Evolutionary conservation across 2,797 vertebrate genomes (phyloP).

Genomic region (Sphenopsis melanotis): DNA sequence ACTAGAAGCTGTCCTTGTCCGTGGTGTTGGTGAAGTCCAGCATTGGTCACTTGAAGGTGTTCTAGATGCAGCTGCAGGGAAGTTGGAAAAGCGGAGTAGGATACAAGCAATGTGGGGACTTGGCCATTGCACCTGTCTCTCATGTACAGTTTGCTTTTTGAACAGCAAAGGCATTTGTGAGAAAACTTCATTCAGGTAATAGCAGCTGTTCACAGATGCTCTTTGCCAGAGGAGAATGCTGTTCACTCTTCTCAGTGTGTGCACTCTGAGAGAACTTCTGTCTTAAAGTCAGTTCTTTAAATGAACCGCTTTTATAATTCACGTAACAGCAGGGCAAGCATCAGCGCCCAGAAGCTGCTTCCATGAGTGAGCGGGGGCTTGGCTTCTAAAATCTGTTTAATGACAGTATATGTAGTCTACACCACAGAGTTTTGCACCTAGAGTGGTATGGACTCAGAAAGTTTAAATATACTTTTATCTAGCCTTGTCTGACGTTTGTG

Average conservation of each 20-base stretch:
- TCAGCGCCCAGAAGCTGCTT: background rate
- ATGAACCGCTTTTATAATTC: background rate
- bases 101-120: fast-evolving
- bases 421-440: background rate
- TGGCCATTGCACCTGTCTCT: background rate
- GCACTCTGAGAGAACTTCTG: background rate
- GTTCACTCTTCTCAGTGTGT: background rate
- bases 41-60: background rate
- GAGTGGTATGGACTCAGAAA: background rate
- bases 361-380: background rate
- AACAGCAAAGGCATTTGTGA: background rate
- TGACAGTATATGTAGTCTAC: background rate
- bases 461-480: background rate
- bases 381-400: background rate
- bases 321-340: fast-evolving
- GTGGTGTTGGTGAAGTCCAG: background rate
- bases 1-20: fast-evolving
- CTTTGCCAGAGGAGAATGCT: background rate
- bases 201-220: background rate
- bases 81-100: background rate
- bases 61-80: background rate
- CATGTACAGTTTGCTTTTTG: background rate
- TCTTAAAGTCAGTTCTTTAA: background rate
- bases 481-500: fast-evolving
- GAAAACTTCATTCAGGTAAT: background rate